These are phyloP conservation scores for Oscheius sp. DNA, from an alignment of 2,888 invertebrate genomes.

Conservation along the genomic window DNA sequence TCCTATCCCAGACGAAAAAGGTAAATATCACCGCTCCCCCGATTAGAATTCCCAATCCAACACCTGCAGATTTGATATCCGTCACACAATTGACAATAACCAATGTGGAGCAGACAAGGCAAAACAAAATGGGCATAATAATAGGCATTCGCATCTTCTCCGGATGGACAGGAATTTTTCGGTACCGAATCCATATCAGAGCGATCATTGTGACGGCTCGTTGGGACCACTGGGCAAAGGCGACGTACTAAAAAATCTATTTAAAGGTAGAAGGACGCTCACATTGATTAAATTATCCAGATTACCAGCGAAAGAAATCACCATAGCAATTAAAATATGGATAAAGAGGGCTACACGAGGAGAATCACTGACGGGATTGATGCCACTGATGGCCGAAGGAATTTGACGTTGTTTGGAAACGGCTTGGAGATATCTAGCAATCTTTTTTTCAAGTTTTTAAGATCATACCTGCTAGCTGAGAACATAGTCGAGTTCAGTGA, in stretches of 20 bases:
- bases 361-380: slow-evolving; percentile 55
- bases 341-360: slow-evolving; percentile 65
- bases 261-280: too few relatives aligned
- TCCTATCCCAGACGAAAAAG: slow-evolving; percentile 54
- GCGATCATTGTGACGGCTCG: slow-evolving; percentile 65
- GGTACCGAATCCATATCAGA: slow-evolving; percentile 60
- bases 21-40: slow-evolving; percentile 55
- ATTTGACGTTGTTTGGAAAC: slow-evolving; percentile 60
- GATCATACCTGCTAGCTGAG: slow-evolving; percentile 58
- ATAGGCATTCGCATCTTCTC: slow-evolving; percentile 61
- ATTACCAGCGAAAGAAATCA: slow-evolving; percentile 61
- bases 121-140: slow-evolving; percentile 64
- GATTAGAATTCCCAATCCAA: slow-evolving; percentile 38
- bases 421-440: slow-evolving; percentile 60
- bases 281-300: slow-evolving; percentile 59
- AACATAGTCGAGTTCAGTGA: slow-evolving; percentile 66
- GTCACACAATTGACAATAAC: slow-evolving; percentile 56
- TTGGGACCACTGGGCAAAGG: slow-evolving; percentile 68
- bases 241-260: slow-evolving; percentile 54
- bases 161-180: slow-evolving; percentile 48
- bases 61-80: slow-evolving; percentile 51
- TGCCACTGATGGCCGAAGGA: slow-evolving; percentile 62
- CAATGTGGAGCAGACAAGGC: slow-evolving; percentile 53
- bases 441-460: background rate
- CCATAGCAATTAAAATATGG: slow-evolving; percentile 58